Evolutionary conservation across 2,888 invertebrate species (phyloP).

Genomic region (Tanaodytes sp.): DNA sequence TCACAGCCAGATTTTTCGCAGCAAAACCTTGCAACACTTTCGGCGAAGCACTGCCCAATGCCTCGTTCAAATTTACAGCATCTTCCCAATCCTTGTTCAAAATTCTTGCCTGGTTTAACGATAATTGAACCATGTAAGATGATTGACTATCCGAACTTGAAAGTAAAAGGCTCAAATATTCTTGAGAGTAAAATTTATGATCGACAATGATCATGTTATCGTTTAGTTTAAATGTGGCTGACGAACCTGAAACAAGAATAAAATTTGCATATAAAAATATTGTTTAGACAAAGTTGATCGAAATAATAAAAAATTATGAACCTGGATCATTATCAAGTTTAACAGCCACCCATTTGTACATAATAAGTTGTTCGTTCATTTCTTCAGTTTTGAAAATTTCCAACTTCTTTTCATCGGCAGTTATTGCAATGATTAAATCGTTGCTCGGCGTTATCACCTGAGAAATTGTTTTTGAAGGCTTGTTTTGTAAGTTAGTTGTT

Average conservation of each 20-base stretch:
- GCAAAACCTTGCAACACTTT: slow-evolving; percentile 67
- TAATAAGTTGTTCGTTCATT: slow-evolving; percentile 47
- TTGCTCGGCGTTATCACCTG: slow-evolving; percentile 64
- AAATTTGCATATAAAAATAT: too few relatives aligned
- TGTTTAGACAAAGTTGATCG: too few relatives aligned
- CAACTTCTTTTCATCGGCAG: slow-evolving; percentile 61
- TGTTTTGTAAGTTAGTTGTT: slow-evolving; percentile 56
- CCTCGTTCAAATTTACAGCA: slow-evolving; percentile 60
- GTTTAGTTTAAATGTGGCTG: slow-evolving; percentile 57
- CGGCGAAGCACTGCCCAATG: slow-evolving; percentile 63
- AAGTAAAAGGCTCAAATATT: slow-evolving; percentile 80
- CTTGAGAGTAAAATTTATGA: slow-evolving; percentile 83
- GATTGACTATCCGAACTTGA: slow-evolving; percentile 64
- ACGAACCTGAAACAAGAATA: slow-evolving; percentile 38
- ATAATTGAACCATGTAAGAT: slow-evolving; percentile 66
- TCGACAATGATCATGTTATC: slow-evolving; percentile 76
- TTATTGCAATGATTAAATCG: slow-evolving; percentile 63
- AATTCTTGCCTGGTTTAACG: slow-evolving; percentile 58
- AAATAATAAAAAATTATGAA: too few relatives aligned
- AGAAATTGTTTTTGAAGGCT: slow-evolving; percentile 58
- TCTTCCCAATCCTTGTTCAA: slow-evolving; percentile 54
- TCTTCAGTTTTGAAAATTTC: slow-evolving; percentile 64
- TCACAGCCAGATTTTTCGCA: slow-evolving; percentile 82
- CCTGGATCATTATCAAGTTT: slow-evolving; percentile 65
- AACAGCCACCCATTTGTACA: slow-evolving; percentile 58